Conservation (phyloP, 2,797 vertebrate species). For the Lateolabrax maculatus region DNA sequence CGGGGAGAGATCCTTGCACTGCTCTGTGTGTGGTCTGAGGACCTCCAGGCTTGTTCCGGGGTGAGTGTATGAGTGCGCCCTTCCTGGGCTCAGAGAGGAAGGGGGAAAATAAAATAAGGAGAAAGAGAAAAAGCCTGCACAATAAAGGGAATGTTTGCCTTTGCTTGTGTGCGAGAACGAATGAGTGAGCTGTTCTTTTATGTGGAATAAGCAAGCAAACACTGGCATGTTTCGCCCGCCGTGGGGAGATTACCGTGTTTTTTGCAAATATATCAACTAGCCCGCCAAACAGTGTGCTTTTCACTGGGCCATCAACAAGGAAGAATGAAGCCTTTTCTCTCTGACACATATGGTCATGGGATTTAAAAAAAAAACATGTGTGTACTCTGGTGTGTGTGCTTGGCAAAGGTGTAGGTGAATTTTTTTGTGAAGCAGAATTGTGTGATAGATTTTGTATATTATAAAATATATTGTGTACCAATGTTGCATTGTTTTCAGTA, state of each 20-base stretch:
- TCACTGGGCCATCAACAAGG: conserved; percentile 41
- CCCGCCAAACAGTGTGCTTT: conserved; percentile 61
- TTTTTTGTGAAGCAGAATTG: not conserved
- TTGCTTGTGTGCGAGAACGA: conserved; percentile 74
- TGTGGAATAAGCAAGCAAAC: conserved; percentile 82
- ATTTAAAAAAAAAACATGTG: conserved; percentile 50
- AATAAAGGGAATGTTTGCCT: conserved; percentile 84
- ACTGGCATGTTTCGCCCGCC: conserved; percentile 68
- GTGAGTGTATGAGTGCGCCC: conserved; percentile 74
- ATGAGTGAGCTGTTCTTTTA: conserved; percentile 75
- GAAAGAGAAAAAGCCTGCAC: conserved; percentile 73
- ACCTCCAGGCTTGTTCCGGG: conserved; percentile 85
- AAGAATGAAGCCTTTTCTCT: conserved; percentile 45
- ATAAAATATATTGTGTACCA: not conserved
- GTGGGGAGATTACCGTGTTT: conserved; percentile 70
- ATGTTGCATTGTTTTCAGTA: conserved; percentile 5
- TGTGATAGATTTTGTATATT: not conserved
- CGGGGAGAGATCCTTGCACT: conserved; percentile 43
- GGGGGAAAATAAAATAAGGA: conserved; percentile 57
- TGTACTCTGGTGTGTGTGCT: conserved; percentile 7
- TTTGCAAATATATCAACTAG: conserved; percentile 75
- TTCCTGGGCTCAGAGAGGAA: conserved; percentile 76
- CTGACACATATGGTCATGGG: conserved; percentile 27
- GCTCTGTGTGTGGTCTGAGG: conserved; percentile 87
- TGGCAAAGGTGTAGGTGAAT: not conserved